phyloP scores from a whole-genome alignment of 1,140 invertebrate genomes.

The Ceratina japonica region DNA sequence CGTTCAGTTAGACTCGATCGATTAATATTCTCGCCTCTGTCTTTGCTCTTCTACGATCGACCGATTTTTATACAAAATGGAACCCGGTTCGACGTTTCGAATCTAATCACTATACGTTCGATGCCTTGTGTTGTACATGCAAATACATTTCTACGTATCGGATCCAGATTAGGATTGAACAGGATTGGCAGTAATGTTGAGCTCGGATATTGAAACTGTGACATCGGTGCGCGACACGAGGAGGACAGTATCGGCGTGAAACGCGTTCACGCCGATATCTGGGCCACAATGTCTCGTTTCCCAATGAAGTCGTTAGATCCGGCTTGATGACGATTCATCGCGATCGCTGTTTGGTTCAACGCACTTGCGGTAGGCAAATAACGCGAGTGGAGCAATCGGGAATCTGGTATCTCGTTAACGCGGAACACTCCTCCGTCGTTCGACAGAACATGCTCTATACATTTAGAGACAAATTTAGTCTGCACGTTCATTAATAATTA shows the following conservation, averaged over 20 bases:
- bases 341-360: constrained; percentile 62
- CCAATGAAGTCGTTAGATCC: constrained; percentile 62
- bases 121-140: no score
- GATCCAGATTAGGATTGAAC: no score
- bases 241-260: constrained; percentile 47
- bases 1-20: neutral
- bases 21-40: neutral
- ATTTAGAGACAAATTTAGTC: no score
- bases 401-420: constrained; percentile 27
- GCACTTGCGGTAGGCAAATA: constrained; percentile 54
- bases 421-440: constrained; percentile 8
- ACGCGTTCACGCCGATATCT: constrained; percentile 66
- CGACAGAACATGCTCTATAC: no score
- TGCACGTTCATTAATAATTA: no score
- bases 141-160: no score
- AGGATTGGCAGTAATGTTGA: neutral
- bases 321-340: constrained; percentile 63
- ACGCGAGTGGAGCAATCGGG: neutral
- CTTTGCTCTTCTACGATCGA: no score
- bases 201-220: neutral
- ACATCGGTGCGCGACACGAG: constrained; percentile 3
- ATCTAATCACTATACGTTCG: no score
- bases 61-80: no score
- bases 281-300: constrained; percentile 67
- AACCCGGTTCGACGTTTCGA: no score